These are phyloP conservation scores for Saguinus imperator DNA, from an alignment of 2,113 vertebrate species.

Conservation along the genomic window DNA sequence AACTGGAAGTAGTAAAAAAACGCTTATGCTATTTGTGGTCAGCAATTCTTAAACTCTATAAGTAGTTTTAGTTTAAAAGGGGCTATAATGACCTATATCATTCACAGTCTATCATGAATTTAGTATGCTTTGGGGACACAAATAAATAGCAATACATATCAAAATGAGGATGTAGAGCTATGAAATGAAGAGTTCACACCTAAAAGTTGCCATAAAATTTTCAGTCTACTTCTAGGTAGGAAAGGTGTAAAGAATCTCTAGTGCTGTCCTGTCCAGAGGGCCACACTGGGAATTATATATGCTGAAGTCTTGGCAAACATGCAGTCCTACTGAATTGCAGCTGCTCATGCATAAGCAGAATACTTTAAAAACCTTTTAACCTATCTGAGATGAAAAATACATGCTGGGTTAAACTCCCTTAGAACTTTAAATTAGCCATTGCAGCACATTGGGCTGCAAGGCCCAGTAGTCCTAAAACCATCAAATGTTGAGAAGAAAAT, in stretches of 20 bases:
- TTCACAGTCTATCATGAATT: neutral
- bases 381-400: conserved; percentile 67
- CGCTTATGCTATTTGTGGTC: neutral
- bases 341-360: conserved; percentile 61
- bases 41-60: neutral
- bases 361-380: conserved; percentile 67
- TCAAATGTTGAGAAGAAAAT: conserved; percentile 46
- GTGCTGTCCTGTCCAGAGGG: conserved; percentile 8
- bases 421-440: conserved; percentile 68
- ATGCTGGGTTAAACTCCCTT: conserved; percentile 64
- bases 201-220: conserved; percentile 60
- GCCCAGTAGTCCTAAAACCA: conserved; percentile 24
- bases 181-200: conserved; percentile 63
- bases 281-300: conserved; percentile 40
- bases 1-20: neutral
- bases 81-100: neutral
- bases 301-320: conserved; percentile 17
- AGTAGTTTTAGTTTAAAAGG: neutral
- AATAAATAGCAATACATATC: conserved; percentile 46
- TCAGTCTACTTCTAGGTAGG: conserved; percentile 45
- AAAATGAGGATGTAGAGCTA: conserved; percentile 49
- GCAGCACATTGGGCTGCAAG: neutral
- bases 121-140: conserved; percentile 41
- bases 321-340: conserved; percentile 35
- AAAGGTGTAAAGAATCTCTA: conserved; percentile 51